These are phyloP conservation scores for Bombus superbus DNA, from an alignment of 1,140 invertebrate genomes.

Conservation along the genomic window DNA sequence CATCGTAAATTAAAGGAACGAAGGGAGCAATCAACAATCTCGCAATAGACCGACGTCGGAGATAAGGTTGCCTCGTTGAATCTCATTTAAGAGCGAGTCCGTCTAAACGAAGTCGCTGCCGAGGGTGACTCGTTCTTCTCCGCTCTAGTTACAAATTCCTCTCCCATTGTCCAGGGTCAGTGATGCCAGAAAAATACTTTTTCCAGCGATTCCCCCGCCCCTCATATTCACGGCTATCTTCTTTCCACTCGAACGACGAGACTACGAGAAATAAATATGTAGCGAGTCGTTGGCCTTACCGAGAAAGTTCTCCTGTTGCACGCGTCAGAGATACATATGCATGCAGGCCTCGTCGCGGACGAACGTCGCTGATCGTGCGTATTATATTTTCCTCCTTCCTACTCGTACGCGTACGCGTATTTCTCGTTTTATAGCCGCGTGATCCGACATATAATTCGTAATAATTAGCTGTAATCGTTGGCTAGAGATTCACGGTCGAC, in stretches of 20 bases:
- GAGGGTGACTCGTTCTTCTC: constrained; percentile 35
- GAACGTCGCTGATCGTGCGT: constrained; percentile 15
- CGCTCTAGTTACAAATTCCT: constrained; percentile 68
- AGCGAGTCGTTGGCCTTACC: constrained; percentile 49
- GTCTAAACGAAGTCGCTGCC: neutral
- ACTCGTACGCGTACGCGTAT: neutral
- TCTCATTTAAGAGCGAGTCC: constrained; percentile 58
- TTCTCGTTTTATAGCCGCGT: neutral
- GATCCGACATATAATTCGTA: neutral
- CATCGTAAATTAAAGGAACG: constrained; percentile 72
- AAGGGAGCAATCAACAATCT: constrained; percentile 72
- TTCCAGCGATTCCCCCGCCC: neutral
- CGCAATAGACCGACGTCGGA: constrained; percentile 64
- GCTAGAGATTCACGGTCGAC: neutral
- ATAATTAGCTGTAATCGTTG: neutral
- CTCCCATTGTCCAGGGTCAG: constrained; percentile 63
- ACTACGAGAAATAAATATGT: constrained; percentile 40
- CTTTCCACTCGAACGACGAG: constrained; percentile 18
- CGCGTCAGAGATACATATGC: constrained; percentile 51
- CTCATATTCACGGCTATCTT: neutral
- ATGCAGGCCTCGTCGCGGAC: constrained; percentile 26
- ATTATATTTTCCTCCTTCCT: neutral
- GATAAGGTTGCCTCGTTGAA: constrained; percentile 65
- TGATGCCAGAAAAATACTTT: constrained; percentile 39
- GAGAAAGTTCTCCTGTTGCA: constrained; percentile 45